Percentiles rank a stretch among this genome's conserved stretches.
Evolutionary conservation across 2,113 vertebrate genomes (phyloP).

Genomic region (Etia nguti): DNA sequence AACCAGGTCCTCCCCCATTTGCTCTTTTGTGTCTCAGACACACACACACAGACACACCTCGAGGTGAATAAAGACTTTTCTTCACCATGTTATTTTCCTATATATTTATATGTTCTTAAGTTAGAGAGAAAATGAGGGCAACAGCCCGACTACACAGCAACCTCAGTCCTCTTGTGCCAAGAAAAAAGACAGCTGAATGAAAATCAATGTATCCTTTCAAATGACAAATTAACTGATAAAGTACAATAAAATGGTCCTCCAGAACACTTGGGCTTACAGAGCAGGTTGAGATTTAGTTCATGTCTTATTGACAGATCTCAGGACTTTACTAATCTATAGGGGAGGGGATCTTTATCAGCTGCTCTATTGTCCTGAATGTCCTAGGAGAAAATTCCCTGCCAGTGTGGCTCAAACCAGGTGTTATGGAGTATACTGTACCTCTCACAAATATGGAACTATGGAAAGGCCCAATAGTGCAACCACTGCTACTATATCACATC

Average conservation of each 20-base stretch:
- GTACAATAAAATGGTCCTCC: background rate
- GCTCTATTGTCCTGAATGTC: constrained; percentile 8
- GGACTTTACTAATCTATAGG: background rate
- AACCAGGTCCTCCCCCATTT: constrained; percentile 1
- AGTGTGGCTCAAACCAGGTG: background rate
- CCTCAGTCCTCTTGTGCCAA: background rate
- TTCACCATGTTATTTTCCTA: background rate
- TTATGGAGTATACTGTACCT: background rate
- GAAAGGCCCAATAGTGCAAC: background rate
- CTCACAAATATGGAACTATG: background rate
- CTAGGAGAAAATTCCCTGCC: background rate
- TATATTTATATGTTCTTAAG: background rate
- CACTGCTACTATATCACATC: background rate
- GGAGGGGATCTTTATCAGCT: background rate
- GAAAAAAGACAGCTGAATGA: background rate
- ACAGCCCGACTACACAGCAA: background rate
- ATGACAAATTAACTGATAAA: constrained; percentile 18
- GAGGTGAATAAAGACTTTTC: constrained; percentile 15
- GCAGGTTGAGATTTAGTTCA: background rate
- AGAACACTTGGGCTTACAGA: background rate
- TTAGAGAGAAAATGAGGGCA: background rate
- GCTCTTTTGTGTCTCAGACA: background rate
- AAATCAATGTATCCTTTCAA: background rate
- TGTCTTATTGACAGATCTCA: background rate
- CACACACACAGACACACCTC: background rate